Percentiles rank a stretch among this genome's conserved stretches.
These are phyloP conservation scores for Prunella fulvescens DNA, from an alignment of 2,113 vertebrate species.

Conservation along the genomic window DNA sequence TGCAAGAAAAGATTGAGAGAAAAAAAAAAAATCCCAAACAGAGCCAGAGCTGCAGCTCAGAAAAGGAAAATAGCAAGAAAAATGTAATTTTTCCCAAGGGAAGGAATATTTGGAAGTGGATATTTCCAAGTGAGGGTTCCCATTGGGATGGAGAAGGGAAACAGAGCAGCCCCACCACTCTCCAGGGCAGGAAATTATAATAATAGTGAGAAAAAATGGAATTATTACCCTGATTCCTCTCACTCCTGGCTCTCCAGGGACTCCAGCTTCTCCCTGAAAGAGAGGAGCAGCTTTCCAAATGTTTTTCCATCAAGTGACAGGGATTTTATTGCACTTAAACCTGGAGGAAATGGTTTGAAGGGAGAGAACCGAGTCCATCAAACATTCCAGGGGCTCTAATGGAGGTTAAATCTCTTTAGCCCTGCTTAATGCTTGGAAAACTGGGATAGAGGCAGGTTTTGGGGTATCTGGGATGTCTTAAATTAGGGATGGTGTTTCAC, in stretches of 20 bases:
- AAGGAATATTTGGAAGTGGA: not conserved
- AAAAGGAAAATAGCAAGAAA: not conserved
- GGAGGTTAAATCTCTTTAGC: not conserved
- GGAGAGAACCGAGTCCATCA: not conserved
- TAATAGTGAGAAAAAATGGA: not conserved
- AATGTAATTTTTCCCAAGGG: not conserved
- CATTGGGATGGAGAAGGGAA: not conserved
- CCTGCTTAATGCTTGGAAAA: not conserved
- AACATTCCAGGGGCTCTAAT: not conserved
- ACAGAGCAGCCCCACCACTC: not conserved
- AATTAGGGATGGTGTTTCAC: not conserved
- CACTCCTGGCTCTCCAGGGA: conserved; percentile 77
- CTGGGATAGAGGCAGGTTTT: not conserved
- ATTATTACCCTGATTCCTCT: conserved; percentile 79
- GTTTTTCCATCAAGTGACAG: not conserved
- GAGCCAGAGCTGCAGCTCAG: not conserved
- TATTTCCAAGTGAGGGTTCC: not conserved
- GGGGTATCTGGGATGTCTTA: not conserved
- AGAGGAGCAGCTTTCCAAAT: not conserved
- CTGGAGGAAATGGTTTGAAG: not conserved
- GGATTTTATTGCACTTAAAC: not conserved
- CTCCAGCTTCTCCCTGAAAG: conserved; percentile 79
- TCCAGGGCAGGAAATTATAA: not conserved
- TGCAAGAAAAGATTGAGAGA: not conserved
- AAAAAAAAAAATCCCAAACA: not conserved